Percentiles rank a stretch among this genome's conserved stretches.
Conservation (phyloP, 2,888 invertebrate species). For the Leistus spinibarbis region DNA sequence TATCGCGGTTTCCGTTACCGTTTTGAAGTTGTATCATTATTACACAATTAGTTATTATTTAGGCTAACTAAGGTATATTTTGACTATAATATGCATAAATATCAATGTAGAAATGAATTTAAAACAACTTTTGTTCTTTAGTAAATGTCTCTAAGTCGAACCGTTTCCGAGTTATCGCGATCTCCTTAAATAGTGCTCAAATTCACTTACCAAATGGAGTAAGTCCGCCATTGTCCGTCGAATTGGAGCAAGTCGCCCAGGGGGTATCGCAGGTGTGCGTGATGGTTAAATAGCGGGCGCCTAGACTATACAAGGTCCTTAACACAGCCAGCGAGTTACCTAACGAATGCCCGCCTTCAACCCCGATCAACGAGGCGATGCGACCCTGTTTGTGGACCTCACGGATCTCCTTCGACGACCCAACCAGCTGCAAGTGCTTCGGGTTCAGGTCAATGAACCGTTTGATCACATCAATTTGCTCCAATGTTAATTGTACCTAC, state of each 20-base stretch:
- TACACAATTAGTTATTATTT: too few relatives aligned
- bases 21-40: too few relatives aligned
- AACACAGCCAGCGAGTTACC: constrained; percentile 82
- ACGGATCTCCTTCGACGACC: constrained; percentile 71
- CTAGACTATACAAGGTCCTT: constrained; percentile 86
- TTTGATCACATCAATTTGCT: constrained; percentile 85
- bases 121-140: too few relatives aligned
- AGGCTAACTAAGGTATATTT: too few relatives aligned
- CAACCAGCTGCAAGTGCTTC: constrained; percentile 74
- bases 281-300: constrained; percentile 86
- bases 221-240: constrained; percentile 62
- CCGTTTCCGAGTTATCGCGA: too few relatives aligned
- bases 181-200: not conserved
- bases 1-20: too few relatives aligned
- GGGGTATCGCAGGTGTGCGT: constrained; percentile 92
- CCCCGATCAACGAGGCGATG: constrained; percentile 87
- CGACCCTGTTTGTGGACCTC: constrained; percentile 76
- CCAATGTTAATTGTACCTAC: constrained; percentile 72
- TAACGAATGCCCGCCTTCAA: constrained; percentile 91
- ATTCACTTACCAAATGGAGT: constrained; percentile 63
- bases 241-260: constrained; percentile 75
- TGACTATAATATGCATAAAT: too few relatives aligned
- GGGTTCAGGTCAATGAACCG: constrained; percentile 75
- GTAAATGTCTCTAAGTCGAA: too few relatives aligned
- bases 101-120: too few relatives aligned